Evolutionary conservation across 1,140 invertebrate species (phyloP).

Genomic region (Spodoptera frugiperda): DNA sequence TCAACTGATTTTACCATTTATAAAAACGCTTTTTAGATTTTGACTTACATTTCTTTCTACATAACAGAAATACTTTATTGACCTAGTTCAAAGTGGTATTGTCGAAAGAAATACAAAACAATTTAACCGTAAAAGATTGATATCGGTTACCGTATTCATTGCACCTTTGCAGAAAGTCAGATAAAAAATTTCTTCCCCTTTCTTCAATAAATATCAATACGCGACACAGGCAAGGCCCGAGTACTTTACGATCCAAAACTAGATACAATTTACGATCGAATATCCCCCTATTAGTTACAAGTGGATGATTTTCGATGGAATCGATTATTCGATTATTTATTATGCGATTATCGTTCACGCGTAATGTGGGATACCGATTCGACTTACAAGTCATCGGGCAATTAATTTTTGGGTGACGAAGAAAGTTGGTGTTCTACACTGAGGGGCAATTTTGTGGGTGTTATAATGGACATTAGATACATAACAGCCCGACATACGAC

Average conservation of each 20-base stretch:
- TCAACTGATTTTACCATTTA: too few species aligned
- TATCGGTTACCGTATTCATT: constrained; percentile 39
- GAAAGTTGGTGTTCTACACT: not conserved
- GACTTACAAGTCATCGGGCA: constrained; percentile 3
- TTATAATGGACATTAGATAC: too few species aligned
- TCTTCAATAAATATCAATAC: constrained; percentile 27
- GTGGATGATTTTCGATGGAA: constrained; percentile 41
- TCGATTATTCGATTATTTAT: constrained; percentile 46
- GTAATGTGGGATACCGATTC: constrained; percentile 48
- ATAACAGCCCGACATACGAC: too few species aligned
- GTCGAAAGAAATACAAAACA: constrained; percentile 25
- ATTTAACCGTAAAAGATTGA: constrained; percentile 41
- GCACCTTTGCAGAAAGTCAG: constrained; percentile 8
- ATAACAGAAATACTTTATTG: not conserved
- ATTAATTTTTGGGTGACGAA: constrained; percentile 7
- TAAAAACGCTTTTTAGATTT: not conserved
- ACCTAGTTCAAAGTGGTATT: not conserved
- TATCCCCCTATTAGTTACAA: constrained; percentile 45
- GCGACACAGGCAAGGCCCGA: constrained; percentile 29
- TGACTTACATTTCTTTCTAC: too few species aligned
- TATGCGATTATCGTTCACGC: constrained; percentile 38
- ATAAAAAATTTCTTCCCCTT: constrained; percentile 29
- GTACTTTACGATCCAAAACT: constrained; percentile 45
- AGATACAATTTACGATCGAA: constrained; percentile 45
- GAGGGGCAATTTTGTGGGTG: too few species aligned